These are phyloP conservation scores for Podarcis raffonei DNA, from an alignment of 2,113 vertebrate genomes.

Conservation along the genomic window DNA sequence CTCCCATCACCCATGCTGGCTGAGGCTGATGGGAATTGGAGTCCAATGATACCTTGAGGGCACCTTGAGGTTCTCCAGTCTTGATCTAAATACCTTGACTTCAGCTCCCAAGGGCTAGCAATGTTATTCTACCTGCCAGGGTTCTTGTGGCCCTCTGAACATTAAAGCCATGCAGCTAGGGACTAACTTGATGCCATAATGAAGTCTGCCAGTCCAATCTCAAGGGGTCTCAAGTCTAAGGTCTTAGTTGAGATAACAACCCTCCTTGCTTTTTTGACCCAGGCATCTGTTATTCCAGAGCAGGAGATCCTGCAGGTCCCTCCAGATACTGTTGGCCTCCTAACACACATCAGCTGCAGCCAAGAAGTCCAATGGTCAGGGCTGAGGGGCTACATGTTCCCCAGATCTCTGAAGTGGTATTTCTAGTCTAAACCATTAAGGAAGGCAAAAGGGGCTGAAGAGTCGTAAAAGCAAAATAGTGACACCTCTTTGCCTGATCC, in stretches of 20 bases:
- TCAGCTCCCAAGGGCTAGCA: neutral
- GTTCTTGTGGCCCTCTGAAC: no score
- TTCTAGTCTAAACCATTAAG: no score
- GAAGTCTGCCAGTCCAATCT: no score
- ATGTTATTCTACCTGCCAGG: no score
- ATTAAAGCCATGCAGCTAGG: no score
- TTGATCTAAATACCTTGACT: neutral
- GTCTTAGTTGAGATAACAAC: neutral
- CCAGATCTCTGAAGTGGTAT: no score
- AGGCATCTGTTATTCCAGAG: neutral
- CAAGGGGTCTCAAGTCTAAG: no score
- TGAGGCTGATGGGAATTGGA: neutral
- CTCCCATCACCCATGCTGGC: neutral
- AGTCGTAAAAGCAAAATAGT: no score
- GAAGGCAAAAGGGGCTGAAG: no score
- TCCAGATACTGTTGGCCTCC: neutral
- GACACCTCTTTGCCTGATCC: no score
- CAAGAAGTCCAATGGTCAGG: neutral
- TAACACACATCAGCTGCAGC: neutral
- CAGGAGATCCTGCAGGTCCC: neutral
- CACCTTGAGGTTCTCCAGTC: neutral
- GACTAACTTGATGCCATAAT: no score
- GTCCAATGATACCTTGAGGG: neutral
- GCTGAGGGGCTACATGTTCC: neutral
- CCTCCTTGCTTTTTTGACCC: no score